Conservation (phyloP, 1,140 invertebrate species). For the Heterodera schachtii region DNA sequence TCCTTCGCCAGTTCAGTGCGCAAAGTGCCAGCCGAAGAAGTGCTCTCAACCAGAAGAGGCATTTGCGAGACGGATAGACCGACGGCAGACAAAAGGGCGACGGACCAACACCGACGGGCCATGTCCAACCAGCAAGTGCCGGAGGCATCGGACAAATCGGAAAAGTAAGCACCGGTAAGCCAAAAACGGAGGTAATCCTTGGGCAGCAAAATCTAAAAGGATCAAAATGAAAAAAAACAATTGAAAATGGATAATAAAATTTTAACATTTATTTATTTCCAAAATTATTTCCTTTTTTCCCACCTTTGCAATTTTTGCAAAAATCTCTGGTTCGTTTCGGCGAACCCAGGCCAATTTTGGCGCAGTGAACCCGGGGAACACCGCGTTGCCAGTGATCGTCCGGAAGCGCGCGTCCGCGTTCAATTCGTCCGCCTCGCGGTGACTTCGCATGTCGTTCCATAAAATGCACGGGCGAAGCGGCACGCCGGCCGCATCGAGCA, state of each 20-base stretch:
- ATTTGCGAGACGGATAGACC: constrained; percentile 24
- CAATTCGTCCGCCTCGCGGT: constrained; percentile 31
- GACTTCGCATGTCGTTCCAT: constrained; percentile 35
- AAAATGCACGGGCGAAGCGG: constrained; percentile 40
- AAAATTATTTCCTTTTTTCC: neutral
- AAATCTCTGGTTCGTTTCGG: constrained; percentile 39
- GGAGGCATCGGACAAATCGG: constrained; percentile 35
- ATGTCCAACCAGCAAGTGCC: constrained; percentile 38
- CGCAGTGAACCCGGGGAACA: constrained; percentile 41
- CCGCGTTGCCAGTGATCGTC: constrained; percentile 35
- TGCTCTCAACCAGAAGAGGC: constrained; percentile 31
- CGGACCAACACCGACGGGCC: constrained; percentile 26
- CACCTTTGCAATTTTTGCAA: constrained; percentile 20
- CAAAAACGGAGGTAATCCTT: constrained; percentile 39
- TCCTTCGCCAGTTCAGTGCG: constrained; percentile 13
- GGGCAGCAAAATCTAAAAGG: constrained; percentile 40
- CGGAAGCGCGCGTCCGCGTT: constrained; percentile 24
- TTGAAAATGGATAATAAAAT: too few relatives aligned
- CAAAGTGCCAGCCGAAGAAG: constrained; percentile 13
- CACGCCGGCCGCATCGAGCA: constrained; percentile 28
- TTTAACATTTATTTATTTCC: neutral
- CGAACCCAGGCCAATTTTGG: constrained; percentile 35
- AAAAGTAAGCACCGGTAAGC: constrained; percentile 30
- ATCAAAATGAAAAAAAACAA: constrained; percentile 14
- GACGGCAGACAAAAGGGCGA: constrained; percentile 9